phyloP scores from a whole-genome alignment of 2,888 invertebrate genomes.

The Coremacera marginata region DNA sequence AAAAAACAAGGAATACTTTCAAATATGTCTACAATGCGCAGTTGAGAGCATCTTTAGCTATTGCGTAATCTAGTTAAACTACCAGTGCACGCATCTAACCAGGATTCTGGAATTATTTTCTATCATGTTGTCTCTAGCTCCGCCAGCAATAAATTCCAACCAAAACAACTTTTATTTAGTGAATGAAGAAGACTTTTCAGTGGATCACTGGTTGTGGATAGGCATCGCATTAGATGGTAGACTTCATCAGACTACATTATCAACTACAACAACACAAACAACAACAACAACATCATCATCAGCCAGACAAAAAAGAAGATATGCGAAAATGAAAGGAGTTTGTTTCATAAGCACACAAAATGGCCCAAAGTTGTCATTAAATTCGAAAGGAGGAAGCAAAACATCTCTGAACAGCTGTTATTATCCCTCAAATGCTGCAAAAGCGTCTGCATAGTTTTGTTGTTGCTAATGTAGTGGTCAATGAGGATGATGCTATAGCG shows the following conservation, averaged over 20 bases:
- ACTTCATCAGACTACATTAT: neutral
- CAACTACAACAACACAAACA: neutral
- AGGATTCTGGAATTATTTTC: too few relatives aligned
- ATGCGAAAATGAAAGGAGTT: neutral
- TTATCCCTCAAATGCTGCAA: neutral
- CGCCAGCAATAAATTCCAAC: too few relatives aligned
- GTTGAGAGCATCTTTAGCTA: too few relatives aligned
- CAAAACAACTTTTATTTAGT: too few relatives aligned
- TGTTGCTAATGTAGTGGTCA: neutral
- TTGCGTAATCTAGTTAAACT: too few relatives aligned
- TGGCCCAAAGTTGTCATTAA: neutral
- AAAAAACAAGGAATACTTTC: too few relatives aligned
- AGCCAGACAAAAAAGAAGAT: neutral
- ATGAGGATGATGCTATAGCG: neutral
- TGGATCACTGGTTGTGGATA: too few relatives aligned
- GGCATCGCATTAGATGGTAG: too few relatives aligned
- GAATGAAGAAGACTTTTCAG: too few relatives aligned
- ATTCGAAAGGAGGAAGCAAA: slow-evolving; percentile 22
- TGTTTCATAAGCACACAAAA: slow-evolving; percentile 1
- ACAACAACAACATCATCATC: neutral
- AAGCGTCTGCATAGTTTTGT: neutral
- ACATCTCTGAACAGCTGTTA: neutral
- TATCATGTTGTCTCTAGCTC: too few relatives aligned
- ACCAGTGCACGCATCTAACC: too few relatives aligned
- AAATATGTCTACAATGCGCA: too few relatives aligned